Conservation (phyloP, 1,140 invertebrate genomes). For the Pseudomyrmex gracilis region DNA sequence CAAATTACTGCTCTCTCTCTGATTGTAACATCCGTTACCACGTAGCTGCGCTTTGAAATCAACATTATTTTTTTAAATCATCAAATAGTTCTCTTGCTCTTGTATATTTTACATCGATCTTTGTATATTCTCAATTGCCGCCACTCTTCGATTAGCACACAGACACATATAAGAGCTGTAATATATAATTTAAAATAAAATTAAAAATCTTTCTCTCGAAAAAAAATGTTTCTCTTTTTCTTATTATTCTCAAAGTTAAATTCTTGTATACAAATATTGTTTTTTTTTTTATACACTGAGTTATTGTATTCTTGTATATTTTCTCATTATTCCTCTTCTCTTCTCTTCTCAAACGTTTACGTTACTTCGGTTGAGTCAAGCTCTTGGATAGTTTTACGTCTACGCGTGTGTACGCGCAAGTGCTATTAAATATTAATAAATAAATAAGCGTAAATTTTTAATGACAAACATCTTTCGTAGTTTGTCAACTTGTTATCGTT, state of each 20-base stretch:
- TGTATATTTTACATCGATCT: background rate
- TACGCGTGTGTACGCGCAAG: background rate
- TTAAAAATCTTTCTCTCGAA: background rate
- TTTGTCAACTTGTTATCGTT: background rate
- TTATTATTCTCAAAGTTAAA: background rate
- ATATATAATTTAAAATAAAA: no score
- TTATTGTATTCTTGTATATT: slow-evolving; percentile 5
- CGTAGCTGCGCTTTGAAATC: background rate
- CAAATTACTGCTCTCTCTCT: slow-evolving; percentile 5
- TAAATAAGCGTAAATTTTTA: no score
- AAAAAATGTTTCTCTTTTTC: background rate
- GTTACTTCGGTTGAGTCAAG: background rate
- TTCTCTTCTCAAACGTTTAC: background rate
- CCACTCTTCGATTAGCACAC: background rate
- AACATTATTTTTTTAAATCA: background rate
- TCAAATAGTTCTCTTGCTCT: background rate
- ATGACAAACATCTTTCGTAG: no score
- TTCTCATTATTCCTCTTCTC: background rate
- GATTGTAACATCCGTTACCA: slow-evolving; percentile 11
- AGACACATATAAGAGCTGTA: background rate
- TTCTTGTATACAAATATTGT: background rate
- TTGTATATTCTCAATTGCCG: background rate
- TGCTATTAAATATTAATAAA: background rate
- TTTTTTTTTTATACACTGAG: background rate
- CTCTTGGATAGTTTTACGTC: background rate